Evolutionary conservation across 2,797 vertebrate species (phyloP), one percentile per base, ranked within the genome.

Genomic region (Acanthurus leucopareius): DNA sequence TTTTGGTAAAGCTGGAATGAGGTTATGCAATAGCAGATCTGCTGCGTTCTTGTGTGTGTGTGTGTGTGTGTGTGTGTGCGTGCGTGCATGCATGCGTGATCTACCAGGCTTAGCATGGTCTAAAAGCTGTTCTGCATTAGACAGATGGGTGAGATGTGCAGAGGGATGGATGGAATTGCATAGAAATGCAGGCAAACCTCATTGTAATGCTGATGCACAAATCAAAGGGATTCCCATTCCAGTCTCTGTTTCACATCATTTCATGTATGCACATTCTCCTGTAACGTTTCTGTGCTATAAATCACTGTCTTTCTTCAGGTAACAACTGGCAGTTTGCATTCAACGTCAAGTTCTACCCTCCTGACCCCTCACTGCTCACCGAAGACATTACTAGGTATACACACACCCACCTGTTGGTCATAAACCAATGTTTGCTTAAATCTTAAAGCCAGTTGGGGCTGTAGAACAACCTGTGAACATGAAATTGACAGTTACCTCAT

Each of bases 301-400:
- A 69, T 79, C 3, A 17, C n/a, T 17, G 32, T 71, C 5, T 71
- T 35, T 90, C 83, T 94, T 13, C 78, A 99, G 98, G 93, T 89
- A 96, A 96, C 92, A 97, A 97, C 72, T 99, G 98, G 98, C 93
- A 97, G 85, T 99, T 99, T 92, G 91, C 94, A 16, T 99, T 99
- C 91, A 97, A 96, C 64, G 98, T 99, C 90, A 99, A 99, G 91
- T 99, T 99, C 94, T 99, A 99, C 92, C 98, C 98, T 69, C 98
- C 98, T 2, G 98, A 99, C 90, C 98, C 98, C 7, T 97, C 97
- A 28, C 96, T 97, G 71, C 81, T 99, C 88, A 97, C 95, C 20
- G 98, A 99, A 92, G 98, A 99, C 91, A 97, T 99, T 80, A 99
- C 98, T 87, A 98, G 98, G 98, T 99, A 96, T 14, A 67, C 51